phyloP scores from a whole-genome alignment of 2,888 invertebrate species.

The Coenonympha glycerion region DNA sequence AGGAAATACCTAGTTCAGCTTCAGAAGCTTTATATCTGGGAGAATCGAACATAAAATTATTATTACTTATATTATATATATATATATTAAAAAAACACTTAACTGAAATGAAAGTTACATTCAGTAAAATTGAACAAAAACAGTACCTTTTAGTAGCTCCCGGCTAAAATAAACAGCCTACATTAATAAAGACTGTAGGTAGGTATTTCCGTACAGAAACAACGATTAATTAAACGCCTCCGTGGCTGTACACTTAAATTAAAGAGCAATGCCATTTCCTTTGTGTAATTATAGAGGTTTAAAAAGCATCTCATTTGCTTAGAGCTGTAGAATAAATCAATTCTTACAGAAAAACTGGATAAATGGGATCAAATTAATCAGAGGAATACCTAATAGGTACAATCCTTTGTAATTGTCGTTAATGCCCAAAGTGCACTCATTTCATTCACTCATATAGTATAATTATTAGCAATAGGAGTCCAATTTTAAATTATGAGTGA shows the following conservation, averaged over 20 bases:
- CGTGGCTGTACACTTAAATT: conserved; percentile 35
- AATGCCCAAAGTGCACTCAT: no score
- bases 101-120: neutral
- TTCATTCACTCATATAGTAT: no score
- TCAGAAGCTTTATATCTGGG: no score
- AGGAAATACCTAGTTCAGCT: no score
- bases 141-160: conserved; percentile 24
- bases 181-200: conserved; percentile 31
- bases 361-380: neutral
- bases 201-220: conserved; percentile 33
- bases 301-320: conserved; percentile 24
- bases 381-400: neutral
- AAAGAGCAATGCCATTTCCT: conserved; percentile 36
- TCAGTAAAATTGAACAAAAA: neutral
- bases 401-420: no score
- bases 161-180: conserved; percentile 27
- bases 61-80: no score
- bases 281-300: conserved; percentile 36
- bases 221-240: conserved; percentile 41
- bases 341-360: neutral
- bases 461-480: no score
- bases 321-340: conserved; percentile 4
- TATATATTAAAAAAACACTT: no score
- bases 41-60: no score
- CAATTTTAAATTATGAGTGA: no score